These are phyloP conservation scores for Neostethus bicornis DNA, from an alignment of 2,797 vertebrate genomes.

Conservation along the genomic window DNA sequence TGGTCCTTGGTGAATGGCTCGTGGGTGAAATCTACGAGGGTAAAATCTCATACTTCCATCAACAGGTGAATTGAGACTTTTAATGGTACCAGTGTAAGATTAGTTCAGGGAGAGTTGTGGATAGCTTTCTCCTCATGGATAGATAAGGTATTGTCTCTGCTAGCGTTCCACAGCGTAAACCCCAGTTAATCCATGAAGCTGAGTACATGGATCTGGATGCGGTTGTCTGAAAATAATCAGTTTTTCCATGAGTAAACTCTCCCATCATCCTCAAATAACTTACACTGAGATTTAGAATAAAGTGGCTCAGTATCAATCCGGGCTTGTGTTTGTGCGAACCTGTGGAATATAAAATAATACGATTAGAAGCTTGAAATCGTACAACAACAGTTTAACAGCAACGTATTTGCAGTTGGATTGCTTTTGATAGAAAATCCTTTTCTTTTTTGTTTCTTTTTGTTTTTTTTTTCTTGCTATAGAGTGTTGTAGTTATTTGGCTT, in stretches of 20 bases:
- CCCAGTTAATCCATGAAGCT: slow-evolving; percentile 48
- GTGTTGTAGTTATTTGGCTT: slow-evolving; percentile 56
- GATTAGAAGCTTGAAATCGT: slow-evolving; percentile 50
- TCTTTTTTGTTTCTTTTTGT: slow-evolving; percentile 40
- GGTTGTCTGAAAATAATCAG: slow-evolving; percentile 43
- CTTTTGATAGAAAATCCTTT: slow-evolving; percentile 1
- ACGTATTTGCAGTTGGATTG: slow-evolving; percentile 21
- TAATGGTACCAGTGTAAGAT: slow-evolving; percentile 56
- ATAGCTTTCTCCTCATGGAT: slow-evolving; percentile 36
- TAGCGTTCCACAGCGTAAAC: slow-evolving; percentile 35
- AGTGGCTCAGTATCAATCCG: slow-evolving; percentile 53
- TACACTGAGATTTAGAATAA: slow-evolving; percentile 1
- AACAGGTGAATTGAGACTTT: slow-evolving; percentile 65
- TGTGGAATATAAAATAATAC: slow-evolving; percentile 44
- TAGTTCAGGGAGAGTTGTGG: slow-evolving; percentile 53
- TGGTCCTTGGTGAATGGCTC: slow-evolving; percentile 46
- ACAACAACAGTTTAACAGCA: slow-evolving; percentile 38
- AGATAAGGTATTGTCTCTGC: slow-evolving; percentile 55
- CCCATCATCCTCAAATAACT: slow-evolving; percentile 20
- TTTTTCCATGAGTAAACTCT: slow-evolving; percentile 22
- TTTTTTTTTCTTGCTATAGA: slow-evolving; percentile 32
- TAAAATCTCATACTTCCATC: slow-evolving; percentile 48
- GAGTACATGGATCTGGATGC: slow-evolving; percentile 31
- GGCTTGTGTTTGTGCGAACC: slow-evolving; percentile 19
- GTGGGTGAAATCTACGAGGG: slow-evolving; percentile 36